Conservation (phyloP, 1,140 invertebrate species). For the Sesamia nonagrioides region DNA sequence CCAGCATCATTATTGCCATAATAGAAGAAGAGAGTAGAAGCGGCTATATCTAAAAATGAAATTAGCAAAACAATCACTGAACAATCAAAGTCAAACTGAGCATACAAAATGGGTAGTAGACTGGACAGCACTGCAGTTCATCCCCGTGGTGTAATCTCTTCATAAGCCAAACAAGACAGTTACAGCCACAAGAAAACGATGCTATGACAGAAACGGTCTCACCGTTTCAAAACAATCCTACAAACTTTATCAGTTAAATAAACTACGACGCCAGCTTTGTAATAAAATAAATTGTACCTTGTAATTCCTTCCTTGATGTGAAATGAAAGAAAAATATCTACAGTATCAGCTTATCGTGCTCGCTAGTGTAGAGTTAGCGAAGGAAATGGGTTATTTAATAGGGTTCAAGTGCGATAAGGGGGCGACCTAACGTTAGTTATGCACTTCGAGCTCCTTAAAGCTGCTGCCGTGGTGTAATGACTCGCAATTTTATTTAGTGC, state of each 20-base stretch:
- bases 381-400: slow-evolving; percentile 47
- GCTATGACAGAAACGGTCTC: background rate
- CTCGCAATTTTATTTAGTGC: slow-evolving; percentile 35
- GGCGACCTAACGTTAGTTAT: slow-evolving; percentile 40
- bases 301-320: slow-evolving; percentile 33
- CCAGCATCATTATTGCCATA: too few species aligned
- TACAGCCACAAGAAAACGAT: slow-evolving; percentile 9
- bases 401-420: slow-evolving; percentile 37
- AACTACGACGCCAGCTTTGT: slow-evolving; percentile 23
- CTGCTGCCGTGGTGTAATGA: slow-evolving; percentile 13
- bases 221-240: slow-evolving; percentile 33
- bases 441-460: slow-evolving; percentile 23
- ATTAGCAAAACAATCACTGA: too few species aligned
- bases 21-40: too few species aligned
- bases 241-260: slow-evolving; percentile 24
- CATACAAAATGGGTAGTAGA: too few species aligned
- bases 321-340: slow-evolving; percentile 45
- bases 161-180: background rate
- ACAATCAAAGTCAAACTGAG: too few species aligned
- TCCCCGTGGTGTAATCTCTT: background rate
- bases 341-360: slow-evolving; percentile 41
- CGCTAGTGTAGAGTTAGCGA: slow-evolving; percentile 29
- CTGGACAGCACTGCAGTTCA: too few species aligned
- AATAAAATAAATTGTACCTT: slow-evolving; percentile 36
- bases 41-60: too few species aligned